Evolutionary conservation across 2,113 vertebrate species (phyloP).

Genomic region (Climacteris rufus): DNA sequence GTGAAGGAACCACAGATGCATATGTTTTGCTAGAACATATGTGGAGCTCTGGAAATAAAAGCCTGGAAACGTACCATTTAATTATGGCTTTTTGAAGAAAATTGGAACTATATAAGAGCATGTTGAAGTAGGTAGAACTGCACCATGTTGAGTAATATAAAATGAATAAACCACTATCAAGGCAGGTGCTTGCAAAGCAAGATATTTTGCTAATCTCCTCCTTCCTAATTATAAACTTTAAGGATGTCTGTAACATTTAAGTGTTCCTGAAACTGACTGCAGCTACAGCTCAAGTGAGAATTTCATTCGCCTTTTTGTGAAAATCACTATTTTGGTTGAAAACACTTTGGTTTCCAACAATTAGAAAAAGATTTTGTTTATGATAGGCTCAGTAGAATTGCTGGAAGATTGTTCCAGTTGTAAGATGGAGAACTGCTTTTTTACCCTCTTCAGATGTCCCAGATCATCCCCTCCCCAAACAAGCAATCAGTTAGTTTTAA

Average conservation of each 20-base stretch:
- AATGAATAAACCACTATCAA: background rate
- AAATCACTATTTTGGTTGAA: background rate
- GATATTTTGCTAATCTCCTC: background rate
- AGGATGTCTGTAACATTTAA: background rate
- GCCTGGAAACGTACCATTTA: background rate
- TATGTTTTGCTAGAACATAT: background rate
- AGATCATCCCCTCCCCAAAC: background rate
- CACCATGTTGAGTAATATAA: background rate
- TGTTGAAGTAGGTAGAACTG: background rate
- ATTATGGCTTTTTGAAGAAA: background rate
- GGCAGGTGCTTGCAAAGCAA: background rate
- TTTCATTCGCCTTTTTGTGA: background rate
- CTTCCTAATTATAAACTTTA: background rate
- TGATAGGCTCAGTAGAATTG: background rate
- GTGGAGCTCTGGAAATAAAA: background rate
- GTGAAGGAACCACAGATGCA: background rate
- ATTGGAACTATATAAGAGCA: fast-evolving
- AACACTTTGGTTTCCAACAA: background rate
- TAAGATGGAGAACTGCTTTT: background rate
- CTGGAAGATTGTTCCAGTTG: background rate
- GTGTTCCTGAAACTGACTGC: background rate
- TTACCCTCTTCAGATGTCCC: background rate
- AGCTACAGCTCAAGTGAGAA: background rate
- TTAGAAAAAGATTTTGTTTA: background rate
- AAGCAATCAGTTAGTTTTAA: background rate